These are phyloP conservation scores for Rhizomys pruinosus DNA, from an alignment of 2,113 vertebrate species.

Conservation along the genomic window DNA sequence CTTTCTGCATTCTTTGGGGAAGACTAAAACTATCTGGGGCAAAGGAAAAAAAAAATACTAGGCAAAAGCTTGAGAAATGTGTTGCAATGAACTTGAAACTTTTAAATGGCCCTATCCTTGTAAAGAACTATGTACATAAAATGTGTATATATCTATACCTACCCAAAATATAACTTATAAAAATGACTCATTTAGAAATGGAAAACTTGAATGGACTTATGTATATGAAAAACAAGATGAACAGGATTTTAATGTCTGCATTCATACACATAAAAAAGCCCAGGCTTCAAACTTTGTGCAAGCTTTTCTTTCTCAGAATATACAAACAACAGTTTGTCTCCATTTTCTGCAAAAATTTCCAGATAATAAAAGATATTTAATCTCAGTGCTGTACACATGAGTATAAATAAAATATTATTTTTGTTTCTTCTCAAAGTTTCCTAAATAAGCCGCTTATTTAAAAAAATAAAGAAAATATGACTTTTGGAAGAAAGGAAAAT, in stretches of 20 bases:
- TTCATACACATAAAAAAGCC: not conserved
- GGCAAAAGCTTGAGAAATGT: constrained; percentile 26
- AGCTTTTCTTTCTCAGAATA: not conserved
- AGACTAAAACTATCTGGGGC: not conserved
- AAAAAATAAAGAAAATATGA: not conserved
- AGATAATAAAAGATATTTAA: not conserved
- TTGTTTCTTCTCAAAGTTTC: too few species aligned
- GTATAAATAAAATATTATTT: too few species aligned
- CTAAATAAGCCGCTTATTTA: not conserved
- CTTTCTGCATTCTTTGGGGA: constrained; percentile 27
- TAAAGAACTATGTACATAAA: not conserved
- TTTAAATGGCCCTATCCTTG: not conserved
- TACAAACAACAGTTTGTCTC: not conserved
- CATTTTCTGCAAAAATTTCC: constrained; percentile 23
- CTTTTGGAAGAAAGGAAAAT: not conserved
- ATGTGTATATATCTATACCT: not conserved
- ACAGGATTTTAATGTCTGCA: constrained; percentile 36
- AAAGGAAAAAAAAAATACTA: constrained; percentile 20
- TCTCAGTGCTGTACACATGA: not conserved
- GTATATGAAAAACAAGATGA: constrained; percentile 33
- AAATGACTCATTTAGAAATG: constrained; percentile 48
- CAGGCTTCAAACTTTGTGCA: not conserved
- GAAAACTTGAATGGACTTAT: constrained; percentile 15
- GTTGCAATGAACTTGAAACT: constrained; percentile 25
- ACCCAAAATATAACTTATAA: constrained; percentile 21